A percentile compares a stretch with the other conserved stretches of the same genome.
These are phyloP conservation scores for Syrphus vitripennis DNA, from an alignment of 2,888 invertebrate genomes.

Conservation along the genomic window DNA sequence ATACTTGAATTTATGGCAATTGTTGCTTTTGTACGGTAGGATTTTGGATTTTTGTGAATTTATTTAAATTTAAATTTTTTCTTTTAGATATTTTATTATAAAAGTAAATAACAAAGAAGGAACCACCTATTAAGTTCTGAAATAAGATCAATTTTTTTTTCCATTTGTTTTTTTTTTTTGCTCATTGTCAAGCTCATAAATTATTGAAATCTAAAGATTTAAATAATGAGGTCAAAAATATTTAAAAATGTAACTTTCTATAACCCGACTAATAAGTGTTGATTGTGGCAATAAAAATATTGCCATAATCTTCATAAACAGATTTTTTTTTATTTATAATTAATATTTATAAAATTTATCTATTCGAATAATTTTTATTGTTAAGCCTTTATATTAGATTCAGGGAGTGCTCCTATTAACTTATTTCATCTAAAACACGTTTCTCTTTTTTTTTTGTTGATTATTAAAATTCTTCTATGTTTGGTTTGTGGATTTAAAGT, in stretches of 20 bases:
- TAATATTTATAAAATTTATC: conserved; percentile 9
- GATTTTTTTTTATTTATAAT: neutral
- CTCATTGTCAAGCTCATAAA: neutral
- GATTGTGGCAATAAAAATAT: neutral
- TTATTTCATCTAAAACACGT: conserved; percentile 8
- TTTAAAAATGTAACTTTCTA: neutral
- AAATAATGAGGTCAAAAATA: neutral
- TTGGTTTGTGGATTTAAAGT: conserved; percentile 18
- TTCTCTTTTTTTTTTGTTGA: conserved; percentile 14
- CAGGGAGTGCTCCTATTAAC: conserved; percentile 20
- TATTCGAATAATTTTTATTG: neutral
- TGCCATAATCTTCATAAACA: neutral
- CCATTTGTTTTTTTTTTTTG: neutral
- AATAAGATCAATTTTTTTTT: too few species aligned
- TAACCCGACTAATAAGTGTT: neutral
- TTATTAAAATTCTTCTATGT: conserved; percentile 16
- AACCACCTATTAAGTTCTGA: too few species aligned
- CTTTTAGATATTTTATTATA: too few species aligned
- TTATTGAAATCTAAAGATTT: too few species aligned
- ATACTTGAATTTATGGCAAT: neutral
- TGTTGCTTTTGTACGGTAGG: neutral
- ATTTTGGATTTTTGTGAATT: neutral
- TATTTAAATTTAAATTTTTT: neutral
- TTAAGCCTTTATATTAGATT: neutral
- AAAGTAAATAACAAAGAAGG: too few species aligned